phyloP scores from a whole-genome alignment of 2,113 vertebrate genomes.

The Acrocephalus kingi region DNA sequence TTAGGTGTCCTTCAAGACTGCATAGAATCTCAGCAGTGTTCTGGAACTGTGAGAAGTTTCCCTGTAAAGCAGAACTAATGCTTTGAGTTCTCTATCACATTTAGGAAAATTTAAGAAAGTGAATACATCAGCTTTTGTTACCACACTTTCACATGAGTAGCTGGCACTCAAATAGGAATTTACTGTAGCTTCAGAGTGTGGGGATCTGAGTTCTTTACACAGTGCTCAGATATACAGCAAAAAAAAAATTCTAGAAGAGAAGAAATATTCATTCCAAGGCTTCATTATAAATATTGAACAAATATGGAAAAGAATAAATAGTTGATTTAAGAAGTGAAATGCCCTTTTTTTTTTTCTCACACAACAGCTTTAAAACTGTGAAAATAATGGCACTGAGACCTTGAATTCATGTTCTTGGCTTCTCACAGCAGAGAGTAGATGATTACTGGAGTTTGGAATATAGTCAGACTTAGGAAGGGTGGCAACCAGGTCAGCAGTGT shows the following conservation, averaged over 20 bases:
- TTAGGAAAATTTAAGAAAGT: conserved; percentile 38
- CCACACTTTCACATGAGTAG: neutral
- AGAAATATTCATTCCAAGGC: neutral
- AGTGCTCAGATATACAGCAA: neutral
- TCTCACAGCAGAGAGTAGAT: neutral
- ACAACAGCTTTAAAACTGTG: neutral
- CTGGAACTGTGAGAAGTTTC: neutral
- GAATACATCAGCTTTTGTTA: conserved; percentile 35
- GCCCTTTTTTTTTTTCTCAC: neutral
- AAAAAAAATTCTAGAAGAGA: neutral
- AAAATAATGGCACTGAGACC: neutral
- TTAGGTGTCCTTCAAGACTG: neutral
- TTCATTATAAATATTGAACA: conserved; percentile 1
- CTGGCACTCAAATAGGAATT: conserved; percentile 1
- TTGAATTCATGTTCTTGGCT: neutral
- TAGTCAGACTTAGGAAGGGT: neutral
- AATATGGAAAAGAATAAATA: neutral
- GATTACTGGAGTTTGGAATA: neutral
- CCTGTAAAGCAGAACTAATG: conserved; percentile 16
- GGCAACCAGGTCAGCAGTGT: neutral
- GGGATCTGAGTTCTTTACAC: neutral
- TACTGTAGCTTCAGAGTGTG: neutral
- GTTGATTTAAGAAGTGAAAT: neutral
- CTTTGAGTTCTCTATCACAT: conserved; percentile 19
- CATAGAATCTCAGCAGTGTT: neutral